Conservation (phyloP, 1,140 invertebrate genomes). For the Tyrophagus putrescentiae region DNA sequence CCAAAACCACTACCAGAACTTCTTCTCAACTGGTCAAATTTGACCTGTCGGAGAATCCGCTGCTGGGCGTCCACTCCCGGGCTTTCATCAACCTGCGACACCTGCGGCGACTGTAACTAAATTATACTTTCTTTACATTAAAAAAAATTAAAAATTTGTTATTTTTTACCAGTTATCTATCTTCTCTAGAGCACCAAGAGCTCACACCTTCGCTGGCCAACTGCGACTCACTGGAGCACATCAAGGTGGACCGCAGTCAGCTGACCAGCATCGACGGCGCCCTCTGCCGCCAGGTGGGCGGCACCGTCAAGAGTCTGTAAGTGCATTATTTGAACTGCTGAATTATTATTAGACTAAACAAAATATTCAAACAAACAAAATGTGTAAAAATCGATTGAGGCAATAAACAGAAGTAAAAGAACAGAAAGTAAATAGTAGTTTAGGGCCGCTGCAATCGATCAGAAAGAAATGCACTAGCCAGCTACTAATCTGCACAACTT, state of each 20-base stretch:
- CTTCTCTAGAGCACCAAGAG: conserved; percentile 58
- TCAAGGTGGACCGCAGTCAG: conserved; percentile 63
- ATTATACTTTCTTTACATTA: conserved; percentile 31
- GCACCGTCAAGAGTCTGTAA: conserved; percentile 63
- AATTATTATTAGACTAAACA: too few species aligned
- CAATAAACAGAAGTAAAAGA: not conserved
- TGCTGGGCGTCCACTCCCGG: conserved; percentile 28
- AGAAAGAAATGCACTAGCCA: not conserved
- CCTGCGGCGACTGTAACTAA: conserved; percentile 34
- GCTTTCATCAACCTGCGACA: conserved; percentile 32
- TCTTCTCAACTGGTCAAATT: conserved; percentile 30
- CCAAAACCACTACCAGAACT: too few species aligned
- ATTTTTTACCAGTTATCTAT: conserved; percentile 52
- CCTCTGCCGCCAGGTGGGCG: conserved; percentile 58
- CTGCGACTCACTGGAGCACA: conserved; percentile 53
- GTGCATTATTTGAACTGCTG: too few species aligned
- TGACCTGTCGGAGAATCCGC: conserved; percentile 33
- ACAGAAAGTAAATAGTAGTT: not conserved
- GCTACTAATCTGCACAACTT: not conserved
- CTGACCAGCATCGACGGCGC: conserved; percentile 50
- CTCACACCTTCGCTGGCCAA: conserved; percentile 67
- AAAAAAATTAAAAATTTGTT: too few species aligned
- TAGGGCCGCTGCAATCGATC: conserved; percentile 2
- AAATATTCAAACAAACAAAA: too few species aligned
- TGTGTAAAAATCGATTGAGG: too few species aligned